Evolutionary conservation across 2,113 vertebrate genomes (phyloP).

Genomic region (Eubucco bourcierii): DNA sequence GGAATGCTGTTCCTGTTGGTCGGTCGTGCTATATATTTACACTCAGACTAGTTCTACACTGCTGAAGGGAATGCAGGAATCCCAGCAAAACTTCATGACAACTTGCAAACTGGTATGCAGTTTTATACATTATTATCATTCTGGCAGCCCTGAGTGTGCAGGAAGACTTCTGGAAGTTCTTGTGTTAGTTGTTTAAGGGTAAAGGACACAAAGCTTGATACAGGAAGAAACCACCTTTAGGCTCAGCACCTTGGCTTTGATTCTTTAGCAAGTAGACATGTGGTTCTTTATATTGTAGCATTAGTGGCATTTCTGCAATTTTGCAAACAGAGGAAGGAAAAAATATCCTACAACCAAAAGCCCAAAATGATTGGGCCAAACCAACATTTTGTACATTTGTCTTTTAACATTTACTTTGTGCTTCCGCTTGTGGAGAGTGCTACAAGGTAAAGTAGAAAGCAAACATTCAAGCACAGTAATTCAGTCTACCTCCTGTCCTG

Average conservation of each 20-base stretch:
- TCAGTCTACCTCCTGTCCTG: constrained; percentile 33
- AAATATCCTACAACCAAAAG: not conserved
- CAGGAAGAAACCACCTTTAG: not conserved
- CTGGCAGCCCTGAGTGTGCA: not conserved
- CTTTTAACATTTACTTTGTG: constrained; percentile 9
- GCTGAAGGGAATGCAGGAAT: not conserved
- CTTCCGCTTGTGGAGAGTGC: constrained; percentile 6
- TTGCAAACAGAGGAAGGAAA: not conserved
- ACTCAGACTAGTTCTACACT: constrained; percentile 66
- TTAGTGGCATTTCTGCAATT: not conserved
- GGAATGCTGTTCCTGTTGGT: constrained; percentile 91
- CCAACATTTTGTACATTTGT: not conserved
- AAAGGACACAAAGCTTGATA: constrained; percentile 8
- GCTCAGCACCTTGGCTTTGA: not conserved
- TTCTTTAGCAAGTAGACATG: not conserved
- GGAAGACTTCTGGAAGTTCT: constrained; percentile 30
- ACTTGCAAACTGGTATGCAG: not conserved
- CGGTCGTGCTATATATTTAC: constrained; percentile 82
- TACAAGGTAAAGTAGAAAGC: constrained; percentile 19
- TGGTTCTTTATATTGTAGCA: not conserved
- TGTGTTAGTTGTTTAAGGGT: constrained; percentile 2
- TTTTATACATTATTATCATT: constrained; percentile 23
- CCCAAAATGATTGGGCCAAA: not conserved
- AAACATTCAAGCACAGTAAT: constrained; percentile 33
- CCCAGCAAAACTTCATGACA: not conserved